Conservation (phyloP, 2,888 invertebrate species). For the Leptarthrus brevirostris region DNA sequence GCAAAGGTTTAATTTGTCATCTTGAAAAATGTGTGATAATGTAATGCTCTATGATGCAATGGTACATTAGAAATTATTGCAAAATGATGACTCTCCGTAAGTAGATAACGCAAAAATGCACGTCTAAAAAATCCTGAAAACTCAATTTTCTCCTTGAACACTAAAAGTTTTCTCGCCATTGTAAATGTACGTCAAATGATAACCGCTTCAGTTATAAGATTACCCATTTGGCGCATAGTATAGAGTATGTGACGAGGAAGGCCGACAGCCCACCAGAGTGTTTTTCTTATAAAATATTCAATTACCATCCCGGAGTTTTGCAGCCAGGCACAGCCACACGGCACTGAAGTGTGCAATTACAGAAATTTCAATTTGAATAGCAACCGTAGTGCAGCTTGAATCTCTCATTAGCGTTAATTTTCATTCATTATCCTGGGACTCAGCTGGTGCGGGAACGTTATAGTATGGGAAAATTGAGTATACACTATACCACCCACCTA, state of each 20-base stretch:
- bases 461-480: neutral
- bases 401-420: constrained; percentile 46
- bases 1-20: too few relatives aligned
- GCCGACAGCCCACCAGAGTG: neutral
- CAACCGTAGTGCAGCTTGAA: constrained; percentile 30
- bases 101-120: too few relatives aligned
- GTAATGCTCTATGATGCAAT: too few relatives aligned
- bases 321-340: neutral
- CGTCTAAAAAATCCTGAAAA: too few relatives aligned
- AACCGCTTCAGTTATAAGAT: neutral
- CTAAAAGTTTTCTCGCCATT: too few relatives aligned
- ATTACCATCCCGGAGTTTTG: constrained; percentile 2
- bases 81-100: too few relatives aligned
- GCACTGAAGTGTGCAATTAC: constrained; percentile 43
- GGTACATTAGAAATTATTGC: too few relatives aligned
- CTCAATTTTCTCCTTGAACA: too few relatives aligned
- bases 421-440: constrained; percentile 44
- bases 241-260: neutral
- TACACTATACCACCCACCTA: too few relatives aligned
- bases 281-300: constrained; percentile 42
- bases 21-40: too few relatives aligned
- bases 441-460: constrained; percentile 15
- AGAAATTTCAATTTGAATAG: constrained; percentile 46
- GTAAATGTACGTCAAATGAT: too few relatives aligned
- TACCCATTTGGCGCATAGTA: neutral